Conservation (phyloP, 53 echinoderm and acorn worm genomes). For the Hippasteria phrygiana region DNA sequence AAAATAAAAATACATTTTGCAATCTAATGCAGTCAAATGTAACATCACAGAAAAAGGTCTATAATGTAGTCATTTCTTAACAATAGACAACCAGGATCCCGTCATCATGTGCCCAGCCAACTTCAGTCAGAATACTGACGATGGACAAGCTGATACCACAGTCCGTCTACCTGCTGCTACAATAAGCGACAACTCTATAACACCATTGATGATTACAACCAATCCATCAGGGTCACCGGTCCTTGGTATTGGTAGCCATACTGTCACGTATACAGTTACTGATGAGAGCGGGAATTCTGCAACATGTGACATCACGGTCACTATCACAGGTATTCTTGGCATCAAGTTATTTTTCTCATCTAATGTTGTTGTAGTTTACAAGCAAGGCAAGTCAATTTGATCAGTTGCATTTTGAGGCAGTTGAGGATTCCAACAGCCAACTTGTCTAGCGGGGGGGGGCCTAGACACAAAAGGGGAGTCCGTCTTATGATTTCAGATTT, state of each 20-base stretch:
- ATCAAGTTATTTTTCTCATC: background rate
- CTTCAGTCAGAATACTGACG: background rate
- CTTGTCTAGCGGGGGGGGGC: too few species aligned
- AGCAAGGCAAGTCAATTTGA: too few species aligned
- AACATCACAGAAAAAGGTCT: too few species aligned
- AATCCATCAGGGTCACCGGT: background rate
- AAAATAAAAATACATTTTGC: too few species aligned
- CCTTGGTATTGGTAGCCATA: background rate
- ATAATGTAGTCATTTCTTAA: background rate
- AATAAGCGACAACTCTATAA: background rate
- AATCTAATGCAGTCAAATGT: too few species aligned
- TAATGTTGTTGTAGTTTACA: background rate
- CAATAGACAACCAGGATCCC: conserved; percentile 13
- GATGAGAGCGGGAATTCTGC: background rate
- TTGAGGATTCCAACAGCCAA: too few species aligned
- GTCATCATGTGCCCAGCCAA: conserved; percentile 7
- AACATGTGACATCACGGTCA: background rate
- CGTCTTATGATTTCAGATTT: too few species aligned
- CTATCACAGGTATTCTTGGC: background rate
- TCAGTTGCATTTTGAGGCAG: too few species aligned
- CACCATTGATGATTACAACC: background rate
- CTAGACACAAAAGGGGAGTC: too few species aligned
- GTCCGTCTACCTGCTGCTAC: conserved; percentile 8
- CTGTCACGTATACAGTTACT: conserved; percentile 2
- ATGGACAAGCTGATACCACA: background rate